A percentile compares a stretch with the other conserved stretches of the same genome.
These are phyloP conservation scores for Melanchra persicariae DNA, from an alignment of 2,888 invertebrate genomes.

Conservation along the genomic window DNA sequence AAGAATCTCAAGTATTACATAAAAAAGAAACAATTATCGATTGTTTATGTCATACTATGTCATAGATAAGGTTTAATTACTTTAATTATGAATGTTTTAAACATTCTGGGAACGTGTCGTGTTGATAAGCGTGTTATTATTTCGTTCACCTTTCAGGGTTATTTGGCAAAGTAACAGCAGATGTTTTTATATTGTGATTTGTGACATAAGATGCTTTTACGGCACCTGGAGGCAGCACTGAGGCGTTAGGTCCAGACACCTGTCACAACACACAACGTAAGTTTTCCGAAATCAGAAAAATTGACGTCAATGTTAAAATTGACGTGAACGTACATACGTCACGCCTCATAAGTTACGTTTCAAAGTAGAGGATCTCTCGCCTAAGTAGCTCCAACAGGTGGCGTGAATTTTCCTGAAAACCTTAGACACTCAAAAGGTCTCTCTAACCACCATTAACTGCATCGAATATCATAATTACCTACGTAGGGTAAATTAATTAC, in stretches of 20 bases:
- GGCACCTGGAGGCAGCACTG: too few species aligned
- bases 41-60: constrained; percentile 4
- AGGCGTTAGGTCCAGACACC: too few species aligned
- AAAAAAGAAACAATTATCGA: neutral
- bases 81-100: neutral
- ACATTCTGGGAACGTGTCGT: constrained; percentile 12
- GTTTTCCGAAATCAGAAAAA: too few species aligned
- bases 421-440: too few species aligned
- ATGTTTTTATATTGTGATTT: neutral
- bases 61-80: constrained; percentile 6
- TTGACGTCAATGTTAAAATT: too few species aligned
- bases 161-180: constrained; percentile 1
- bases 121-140: constrained; percentile 9
- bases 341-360: too few species aligned
- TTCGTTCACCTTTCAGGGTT: constrained; percentile 22
- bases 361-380: too few species aligned
- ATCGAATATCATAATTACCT: neutral
- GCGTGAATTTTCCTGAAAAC: too few species aligned
- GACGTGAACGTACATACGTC: too few species aligned
- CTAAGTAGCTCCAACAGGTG: too few species aligned
- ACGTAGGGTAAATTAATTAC: neutral
- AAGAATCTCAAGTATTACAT: neutral
- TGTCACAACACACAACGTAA: too few species aligned
- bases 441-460: neutral
- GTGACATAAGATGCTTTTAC: neutral